Base-by-base conservation (phyloP, 1,140 invertebrate species). In the Diabrotica undecimpunctata region DNA sequence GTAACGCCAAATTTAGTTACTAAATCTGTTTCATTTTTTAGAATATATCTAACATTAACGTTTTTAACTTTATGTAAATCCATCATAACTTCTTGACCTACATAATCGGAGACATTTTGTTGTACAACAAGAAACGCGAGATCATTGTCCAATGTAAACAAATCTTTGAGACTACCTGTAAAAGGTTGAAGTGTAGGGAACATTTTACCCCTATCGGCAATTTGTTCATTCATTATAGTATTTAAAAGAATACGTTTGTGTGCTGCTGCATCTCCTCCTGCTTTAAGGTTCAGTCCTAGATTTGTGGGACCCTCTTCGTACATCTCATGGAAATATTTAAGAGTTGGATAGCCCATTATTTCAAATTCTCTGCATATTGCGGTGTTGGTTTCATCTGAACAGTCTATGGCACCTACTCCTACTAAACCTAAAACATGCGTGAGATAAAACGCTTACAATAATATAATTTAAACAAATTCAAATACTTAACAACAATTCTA, bases 281-380 rank as follows among this genome's bases (percentile, higher is more conserved):
- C 5, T 8, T 54, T 46, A 51, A 70, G 56, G 3, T 80, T 75
- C 7, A 83, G 78, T 57, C 90, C 91, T 53, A 87, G 77, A 72
- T 85, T 82, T 46, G 77, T 74, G 35, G 81, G 78, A 7, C 79
- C 81, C 60, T 83, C 80, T 55, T 81, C 76, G 71, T 86, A 86
- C 65, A 86, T 80, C 50, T 88, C 84, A 62, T 86, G 84, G 75
- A 93, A 89, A 71, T 90, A 90, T 68, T 88, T 85, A 10, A 97
- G 74, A 0, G 89, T 90, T 10, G 95, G 95, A 81, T 95, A 96
- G 7, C 83, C 84, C 85, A 90, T 90, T 46, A 97, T 86, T 76
- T 94, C 92, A 80, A 91, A 94, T 54, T 93, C 86, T 58, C 93
- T 81, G 77, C 93, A 95, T 14, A 93, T 78, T 54, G 87, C 85